These are phyloP conservation scores for Myiotriccus ornatus DNA, from an alignment of 2,797 vertebrate genomes.

Conservation along the genomic window DNA sequence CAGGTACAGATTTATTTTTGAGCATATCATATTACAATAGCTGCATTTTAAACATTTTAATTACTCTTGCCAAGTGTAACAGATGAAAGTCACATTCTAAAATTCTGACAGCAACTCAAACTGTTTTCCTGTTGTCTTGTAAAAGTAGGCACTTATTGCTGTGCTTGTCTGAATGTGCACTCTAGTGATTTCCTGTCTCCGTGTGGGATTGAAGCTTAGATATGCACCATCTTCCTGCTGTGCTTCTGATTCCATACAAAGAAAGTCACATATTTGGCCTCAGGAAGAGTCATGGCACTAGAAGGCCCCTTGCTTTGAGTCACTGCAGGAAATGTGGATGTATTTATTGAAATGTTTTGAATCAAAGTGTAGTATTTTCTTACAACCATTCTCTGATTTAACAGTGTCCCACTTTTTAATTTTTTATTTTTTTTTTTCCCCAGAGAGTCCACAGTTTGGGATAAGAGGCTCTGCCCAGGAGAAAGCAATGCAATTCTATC, in stretches of 20 bases:
- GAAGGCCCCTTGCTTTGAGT: background rate
- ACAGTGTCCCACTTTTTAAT: background rate
- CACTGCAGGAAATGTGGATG: background rate
- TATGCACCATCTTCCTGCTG: background rate
- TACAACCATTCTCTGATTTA: background rate
- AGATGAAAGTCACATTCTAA: background rate
- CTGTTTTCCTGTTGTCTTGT: background rate
- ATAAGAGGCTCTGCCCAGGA: conserved; percentile 72
- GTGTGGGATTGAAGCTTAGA: background rate
- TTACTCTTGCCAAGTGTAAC: background rate
- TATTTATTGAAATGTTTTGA: background rate
- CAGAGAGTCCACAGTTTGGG: conserved; percentile 50
- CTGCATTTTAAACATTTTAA: background rate
- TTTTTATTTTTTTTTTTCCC: background rate
- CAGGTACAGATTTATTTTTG: background rate
- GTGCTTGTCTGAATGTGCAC: background rate
- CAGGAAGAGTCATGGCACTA: background rate
- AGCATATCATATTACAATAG: background rate
- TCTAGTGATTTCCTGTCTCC: background rate
- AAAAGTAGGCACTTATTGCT: background rate
- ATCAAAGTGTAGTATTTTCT: background rate
- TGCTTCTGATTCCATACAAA: background rate
- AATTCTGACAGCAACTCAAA: background rate
- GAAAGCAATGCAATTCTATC: conserved; percentile 85
- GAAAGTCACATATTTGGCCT: background rate